Percentiles rank a stretch among this genome's conserved stretches.
Conservation (phyloP, 2,797 vertebrate species). For the Molossus molossus region DNA sequence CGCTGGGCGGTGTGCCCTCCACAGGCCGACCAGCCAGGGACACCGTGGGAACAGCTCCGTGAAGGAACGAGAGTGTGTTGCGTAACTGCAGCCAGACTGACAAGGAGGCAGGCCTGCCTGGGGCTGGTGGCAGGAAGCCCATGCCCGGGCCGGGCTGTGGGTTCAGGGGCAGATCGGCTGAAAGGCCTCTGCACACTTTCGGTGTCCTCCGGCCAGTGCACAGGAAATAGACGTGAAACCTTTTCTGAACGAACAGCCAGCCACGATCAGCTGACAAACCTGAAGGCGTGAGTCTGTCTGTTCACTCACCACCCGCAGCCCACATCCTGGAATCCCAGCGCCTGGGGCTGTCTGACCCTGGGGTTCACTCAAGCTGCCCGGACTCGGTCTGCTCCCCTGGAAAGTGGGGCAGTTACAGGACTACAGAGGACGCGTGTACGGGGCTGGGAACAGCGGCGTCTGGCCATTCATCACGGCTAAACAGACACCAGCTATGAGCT, state of each 20-base stretch:
- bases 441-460: background rate
- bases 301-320: too few species aligned
- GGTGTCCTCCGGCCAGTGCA: background rate
- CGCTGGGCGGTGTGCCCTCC: fast-evolving
- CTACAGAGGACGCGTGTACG: background rate
- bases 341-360: background rate
- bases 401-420: background rate
- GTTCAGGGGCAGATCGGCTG: background rate
- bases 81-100: background rate
- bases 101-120: conserved; percentile 72
- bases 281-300: too few species aligned
- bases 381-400: conserved; percentile 23
- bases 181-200: background rate
- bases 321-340: background rate
- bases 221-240: background rate
- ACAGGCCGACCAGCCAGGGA: background rate
- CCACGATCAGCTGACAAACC: background rate
- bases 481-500: background rate
- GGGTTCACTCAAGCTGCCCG: background rate
- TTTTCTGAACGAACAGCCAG: background rate
- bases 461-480: background rate
- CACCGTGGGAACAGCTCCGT: fast-evolving
- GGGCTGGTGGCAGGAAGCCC: conserved; percentile 68
- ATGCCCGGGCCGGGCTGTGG: conserved; percentile 69
- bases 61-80: background rate